Evolutionary conservation across 2,797 vertebrate species (phyloP), one percentile per base, ranked within the genome.

Genomic region (Micropoecilia bifurca): DNA sequence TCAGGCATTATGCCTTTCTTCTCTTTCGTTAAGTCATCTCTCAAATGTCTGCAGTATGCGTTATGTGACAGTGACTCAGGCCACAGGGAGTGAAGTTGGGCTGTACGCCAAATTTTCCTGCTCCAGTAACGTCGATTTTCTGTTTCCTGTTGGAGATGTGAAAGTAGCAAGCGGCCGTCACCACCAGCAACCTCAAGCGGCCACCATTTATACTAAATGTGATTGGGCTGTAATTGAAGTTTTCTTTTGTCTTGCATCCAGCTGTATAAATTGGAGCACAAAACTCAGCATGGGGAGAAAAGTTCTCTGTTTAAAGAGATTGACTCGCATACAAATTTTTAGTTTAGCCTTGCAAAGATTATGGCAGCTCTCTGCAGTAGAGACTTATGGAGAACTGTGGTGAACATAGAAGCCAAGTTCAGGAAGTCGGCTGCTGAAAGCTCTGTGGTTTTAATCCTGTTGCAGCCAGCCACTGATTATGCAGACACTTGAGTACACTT

Each of bases 381-480:
- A 73, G n/a, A 81, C 79, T 79, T 73, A 7, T 28, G 22, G 47
- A 82, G 30, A 89, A 90, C 78, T 81, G 85, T 77, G 75, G 76
- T 82, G 90, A 89, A 87, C 85, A 84, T 84, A 76, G 81, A 88
- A 76, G 86, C 88, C 89, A 86, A 85, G 90, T 91, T 90, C 83
- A 90, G 87, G 83, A 82, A 90, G 90, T 79, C 77, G 50, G 83
- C 84, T 88, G 76, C 86, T 89, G 89, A 92, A 93, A 94, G 91
- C 88, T 71, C 90, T 90, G 90, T 86, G 87, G 87, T 88, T 91
- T 92, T 89, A 94, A 93, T 94, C 93, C 85, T 59, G 84, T 88
- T 87, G 83, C 87, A 86, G 88, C 78, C 87, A 80, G 90, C 55
- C 75, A 77, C 80, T 88, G 87, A 89, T 90, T 90, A 80, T 89